Conservation (phyloP, 2,797 vertebrate species). For the Emys orbicularis region DNA sequence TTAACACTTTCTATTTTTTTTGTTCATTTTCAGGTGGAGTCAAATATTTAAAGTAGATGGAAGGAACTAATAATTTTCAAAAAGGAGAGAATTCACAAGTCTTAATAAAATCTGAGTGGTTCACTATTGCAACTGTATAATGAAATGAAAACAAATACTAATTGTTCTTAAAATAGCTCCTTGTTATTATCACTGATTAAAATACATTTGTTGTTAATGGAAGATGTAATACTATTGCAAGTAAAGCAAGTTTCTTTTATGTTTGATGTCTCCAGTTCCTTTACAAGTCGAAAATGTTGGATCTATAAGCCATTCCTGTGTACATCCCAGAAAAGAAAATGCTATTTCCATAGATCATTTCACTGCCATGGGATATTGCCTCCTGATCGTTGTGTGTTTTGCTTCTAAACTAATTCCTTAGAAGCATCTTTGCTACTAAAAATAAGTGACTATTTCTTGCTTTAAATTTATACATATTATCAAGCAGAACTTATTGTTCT, state of each 20-base stretch:
- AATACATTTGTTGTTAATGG: background rate
- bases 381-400: background rate
- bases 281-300: background rate
- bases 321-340: background rate
- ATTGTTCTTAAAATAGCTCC: background rate
- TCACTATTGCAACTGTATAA: background rate
- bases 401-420: background rate
- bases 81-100: constrained; percentile 25
- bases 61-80: background rate
- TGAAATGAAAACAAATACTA: background rate
- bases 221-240: background rate
- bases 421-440: background rate
- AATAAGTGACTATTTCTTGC: background rate
- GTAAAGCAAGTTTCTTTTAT: background rate
- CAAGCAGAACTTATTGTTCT: background rate
- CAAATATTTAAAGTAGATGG: background rate
- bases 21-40: background rate
- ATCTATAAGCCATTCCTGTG: background rate
- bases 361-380: background rate
- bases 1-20: background rate
- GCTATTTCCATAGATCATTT: background rate
- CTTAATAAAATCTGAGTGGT: background rate
- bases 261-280: background rate
- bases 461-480: background rate
- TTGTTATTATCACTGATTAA: background rate